Base-by-base conservation (phyloP, 2,888 invertebrate species). In the Xanthia icteritia region DNA sequence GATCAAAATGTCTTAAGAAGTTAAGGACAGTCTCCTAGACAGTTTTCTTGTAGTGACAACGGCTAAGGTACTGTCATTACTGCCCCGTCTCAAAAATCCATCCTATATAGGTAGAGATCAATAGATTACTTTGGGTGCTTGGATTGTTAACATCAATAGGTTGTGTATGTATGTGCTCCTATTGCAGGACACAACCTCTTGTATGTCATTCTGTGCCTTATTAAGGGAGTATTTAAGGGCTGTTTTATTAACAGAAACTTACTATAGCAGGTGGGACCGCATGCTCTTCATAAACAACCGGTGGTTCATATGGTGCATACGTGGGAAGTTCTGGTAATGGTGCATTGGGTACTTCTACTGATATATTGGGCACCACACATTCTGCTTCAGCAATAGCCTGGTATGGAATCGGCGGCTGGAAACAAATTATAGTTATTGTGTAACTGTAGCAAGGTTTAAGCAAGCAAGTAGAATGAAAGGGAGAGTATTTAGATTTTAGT, bases 341-440 rank as follows among this genome's bases (percentile, higher is more conserved):
- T 6, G 89, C 58, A 65, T 91, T 94, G 0, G 95, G 93, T n/a
- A 95, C 93, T 76, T 96, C 96, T 51, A 95, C 95, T 0, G 92
- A 92, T 87, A 96, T 94, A 82, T 96, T 96, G 15, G 96, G 96
- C 0, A 96, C 96, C 61, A 96, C 95, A 88, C 95, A 94, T 82
- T 96, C 96, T 3, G 93, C 73, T 5, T 96, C 96, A 5, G 90
- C 85, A 5, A 89, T 73, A 0, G 91, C 89, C 73, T 92, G 92
- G 83, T 94, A 95, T 3, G 89, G 85, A 23, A 90, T 75, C 9
- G 93, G 91, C 91, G 94, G 92, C 61, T 74, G 75, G 39, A 79
- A 81, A n/a, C 23, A 69, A 75, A 60, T 42, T 68, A 20, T 15
- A 58, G 36, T 42, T 17, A 39, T 54, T 45, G 9, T 11, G 42